Evolutionary conservation across 2,113 vertebrate genomes (phyloP), one percentile per base, ranked within the genome.

Genomic region (Petroica traversi): DNA sequence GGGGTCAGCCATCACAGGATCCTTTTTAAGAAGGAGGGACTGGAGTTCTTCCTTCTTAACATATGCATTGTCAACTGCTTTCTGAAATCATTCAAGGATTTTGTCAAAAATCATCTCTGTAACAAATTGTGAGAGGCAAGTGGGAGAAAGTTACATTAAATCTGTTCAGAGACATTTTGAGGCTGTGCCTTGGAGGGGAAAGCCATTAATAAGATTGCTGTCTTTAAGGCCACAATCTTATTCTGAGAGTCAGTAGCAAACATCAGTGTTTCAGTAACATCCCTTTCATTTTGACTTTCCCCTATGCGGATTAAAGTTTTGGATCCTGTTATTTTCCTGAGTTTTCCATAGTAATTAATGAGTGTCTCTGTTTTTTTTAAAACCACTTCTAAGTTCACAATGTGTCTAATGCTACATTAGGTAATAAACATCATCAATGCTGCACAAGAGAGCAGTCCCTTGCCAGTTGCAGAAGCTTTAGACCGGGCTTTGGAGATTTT

Each of bases 381-480:
- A 78, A 90, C 74, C 19, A 17, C 52, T 92, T 71, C 43, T 85
- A 62, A 95, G 48, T 72, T 93, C 45, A 54, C 85, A 87, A 69
- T 36, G 6, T 85, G 46, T 85, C 63, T 85, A 23, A 51, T 95
- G n/a, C 34, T 67, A 1, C 45, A 51, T 25, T 85, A 99, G 99
- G 99, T 99, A 38, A 99, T 99, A 95, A 99, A 99, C 97, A 99
- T 99, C 96, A 99, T 99, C 97, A 99, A 98, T 33, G 98, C 99
- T 79, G 99, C 99, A 34, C 99, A 99, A 98, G 99, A 99, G 92
- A 99, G 98, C 97, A 99, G 99, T 79, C 98, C 99, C 5, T 92
- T 99, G 98, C 98, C 99, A 2, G 99, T 99, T 75, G 99, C 99
- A 6, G 99, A 99, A 97, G 99, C 99, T 81, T 98, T 99, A 97